phyloP scores from a whole-genome alignment of 2,797 vertebrate species.

The Artibeus lituratus region DNA sequence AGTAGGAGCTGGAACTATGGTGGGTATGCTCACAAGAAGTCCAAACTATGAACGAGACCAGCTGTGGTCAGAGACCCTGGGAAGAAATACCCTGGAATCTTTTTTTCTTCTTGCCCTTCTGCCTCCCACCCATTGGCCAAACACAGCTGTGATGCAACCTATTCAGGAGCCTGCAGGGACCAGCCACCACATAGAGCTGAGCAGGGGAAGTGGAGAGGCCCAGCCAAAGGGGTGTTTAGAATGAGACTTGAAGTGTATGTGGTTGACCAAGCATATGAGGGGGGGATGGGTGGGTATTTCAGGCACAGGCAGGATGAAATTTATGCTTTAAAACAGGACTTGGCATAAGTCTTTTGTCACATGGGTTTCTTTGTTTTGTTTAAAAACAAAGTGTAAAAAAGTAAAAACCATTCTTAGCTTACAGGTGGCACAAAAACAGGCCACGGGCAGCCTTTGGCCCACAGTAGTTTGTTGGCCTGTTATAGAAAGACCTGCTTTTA shows the following conservation, averaged over 20 bases:
- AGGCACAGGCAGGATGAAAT: neutral
- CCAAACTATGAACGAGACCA: neutral
- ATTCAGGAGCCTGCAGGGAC: neutral
- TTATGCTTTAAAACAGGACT: neutral
- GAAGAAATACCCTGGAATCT: neutral
- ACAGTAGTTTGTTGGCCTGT: neutral
- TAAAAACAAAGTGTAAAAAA: constrained; percentile 38
- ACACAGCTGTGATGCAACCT: neutral
- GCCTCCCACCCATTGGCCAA: neutral
- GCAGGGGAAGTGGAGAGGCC: neutral
- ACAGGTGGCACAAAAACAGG: neutral
- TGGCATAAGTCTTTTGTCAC: neutral
- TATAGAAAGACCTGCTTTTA: neutral
- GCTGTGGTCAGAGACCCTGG: neutral
- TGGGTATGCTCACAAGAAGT: neutral
- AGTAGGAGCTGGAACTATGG: neutral
- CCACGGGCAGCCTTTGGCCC: neutral
- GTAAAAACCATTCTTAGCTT: neutral
- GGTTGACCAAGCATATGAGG: neutral
- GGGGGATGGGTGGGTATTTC: neutral
- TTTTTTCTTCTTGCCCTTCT: neutral
- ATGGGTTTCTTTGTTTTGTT: constrained; percentile 31
- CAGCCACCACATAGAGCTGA: neutral
- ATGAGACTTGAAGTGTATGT: neutral
- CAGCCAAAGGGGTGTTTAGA: neutral